Base-by-base conservation (phyloP, 2,888 invertebrate species). In the Magallana nippona region DNA sequence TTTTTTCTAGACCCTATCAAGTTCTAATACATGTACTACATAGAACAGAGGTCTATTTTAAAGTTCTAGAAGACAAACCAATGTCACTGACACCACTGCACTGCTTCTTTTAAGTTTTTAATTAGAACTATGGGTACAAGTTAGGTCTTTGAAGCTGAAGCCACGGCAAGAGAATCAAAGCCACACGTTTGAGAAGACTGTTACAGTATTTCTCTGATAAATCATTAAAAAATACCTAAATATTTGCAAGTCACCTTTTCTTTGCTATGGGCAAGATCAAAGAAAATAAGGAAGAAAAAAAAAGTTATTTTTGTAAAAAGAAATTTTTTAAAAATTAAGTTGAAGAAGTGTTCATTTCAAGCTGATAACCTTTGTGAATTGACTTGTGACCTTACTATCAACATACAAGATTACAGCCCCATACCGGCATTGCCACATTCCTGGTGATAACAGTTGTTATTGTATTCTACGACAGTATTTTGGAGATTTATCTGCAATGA, bases 301-400 rank as follows among this genome's bases (percentile, higher is more conserved):
- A 71, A 27, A 71, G 13, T 27, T 13, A 32, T 44, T 44, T 44
- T 8, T 44, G 44, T 44, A 44, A 44, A 44, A 44, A 44, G 44
- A 44, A 44, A 44, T 44, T 44, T 44, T 44, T 44, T 44, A 71
- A 71, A 71, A 71, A 27, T 71, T 11, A 71, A 13, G 22, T 71
- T 27, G 32, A 63, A 60, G 60, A 71, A 71, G 71, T 71, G 71
- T 71, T 27, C 32, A 71, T 71, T 71, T 71, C 71, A 71, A 32
- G 71, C 71, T 27, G 71, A 71, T 71, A 71, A 71, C 71, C 71
- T 71, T 71, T 71, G 71, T 71, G 71, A 71, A 32, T 71, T 71
- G 71, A 71, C 71, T 15, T 71, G 71, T 32, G 71, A 71, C 71
- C 71, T 71, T 2, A 2, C 71, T 71, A 71, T 71, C 71, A 71